A percentile compares a stretch with the other conserved stretches of the same genome.
Evolutionary conservation across 1,140 invertebrate genomes (phyloP).

Genomic region (Leguminivora glycinivorella): DNA sequence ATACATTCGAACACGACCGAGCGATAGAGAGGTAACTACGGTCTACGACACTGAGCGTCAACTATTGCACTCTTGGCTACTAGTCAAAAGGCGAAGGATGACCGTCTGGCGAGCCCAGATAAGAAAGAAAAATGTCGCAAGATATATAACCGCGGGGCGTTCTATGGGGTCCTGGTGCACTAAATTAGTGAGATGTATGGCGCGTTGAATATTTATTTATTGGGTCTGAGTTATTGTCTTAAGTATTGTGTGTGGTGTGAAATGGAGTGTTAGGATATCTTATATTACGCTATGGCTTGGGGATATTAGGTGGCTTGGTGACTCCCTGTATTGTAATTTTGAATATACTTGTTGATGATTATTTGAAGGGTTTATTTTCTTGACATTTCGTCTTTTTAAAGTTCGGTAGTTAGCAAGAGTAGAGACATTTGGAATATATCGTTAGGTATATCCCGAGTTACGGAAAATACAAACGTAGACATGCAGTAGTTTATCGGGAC

Average conservation of each 20-base stretch:
- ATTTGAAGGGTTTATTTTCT: too few species aligned
- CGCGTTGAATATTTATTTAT: slow-evolving; percentile 74
- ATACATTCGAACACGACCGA: too few species aligned
- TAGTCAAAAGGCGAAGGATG: slow-evolving; percentile 43
- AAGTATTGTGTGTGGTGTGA: slow-evolving; percentile 36
- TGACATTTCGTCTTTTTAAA: too few species aligned
- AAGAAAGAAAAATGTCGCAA: slow-evolving; percentile 76
- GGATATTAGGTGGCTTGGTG: neutral
- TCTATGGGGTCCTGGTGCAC: slow-evolving; percentile 69
- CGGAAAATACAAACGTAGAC: too few species aligned
- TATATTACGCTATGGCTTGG: neutral
- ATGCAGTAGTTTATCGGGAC: too few species aligned
- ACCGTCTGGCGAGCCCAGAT: slow-evolving; percentile 67
- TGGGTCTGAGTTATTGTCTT: slow-evolving; percentile 55
- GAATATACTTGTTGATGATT: too few species aligned
- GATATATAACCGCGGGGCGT: slow-evolving; percentile 68
- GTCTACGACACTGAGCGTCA: too few species aligned
- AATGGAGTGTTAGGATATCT: slow-evolving; percentile 34
- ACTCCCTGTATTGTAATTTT: neutral
- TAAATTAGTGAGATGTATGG: slow-evolving; percentile 77
- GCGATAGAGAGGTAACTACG: too few species aligned
- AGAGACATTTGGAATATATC: too few species aligned
- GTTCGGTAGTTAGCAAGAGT: too few species aligned
- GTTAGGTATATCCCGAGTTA: too few species aligned
- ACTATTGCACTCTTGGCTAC: too few species aligned